Base-by-base conservation (phyloP, 2,797 vertebrate genomes). In the Amphiprion clarkii region DNA sequence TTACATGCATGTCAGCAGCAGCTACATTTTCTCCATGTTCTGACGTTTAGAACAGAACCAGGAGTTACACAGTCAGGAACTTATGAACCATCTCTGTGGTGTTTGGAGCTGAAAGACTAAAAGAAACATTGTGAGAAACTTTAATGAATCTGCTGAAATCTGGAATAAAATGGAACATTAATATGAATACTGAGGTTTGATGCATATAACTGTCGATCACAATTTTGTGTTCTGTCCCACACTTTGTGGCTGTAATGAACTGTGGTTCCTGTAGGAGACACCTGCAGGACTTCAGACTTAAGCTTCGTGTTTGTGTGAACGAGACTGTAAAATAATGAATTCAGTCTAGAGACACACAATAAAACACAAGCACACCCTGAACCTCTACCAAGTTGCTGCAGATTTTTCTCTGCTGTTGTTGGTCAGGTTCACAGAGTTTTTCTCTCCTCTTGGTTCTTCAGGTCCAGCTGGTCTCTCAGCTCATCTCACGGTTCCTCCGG, bases 281-380 rank as follows among this genome's bases (percentile, higher is more conserved):
- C 55, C 27, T 51, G 57, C 48, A 74, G 17, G 68, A 64, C 67
- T 74, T 44, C 1, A 64, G 25, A 48, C 19, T 69, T 62, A 72
- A 33, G 0, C 14, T 40, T 39, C 7, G 70, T 25, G 69, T 74
- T 79, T 69, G 76, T 78, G 62, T 85, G 73, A 84, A 78, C 80
- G 87, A 85, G 78, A 57, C 49, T 23, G 21, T 74, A 19, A 59
- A 79, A 76, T 25, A 68, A 31, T 68, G 31, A 78, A 83, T 57
- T 67, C 59, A 71, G 54, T 13, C 27, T 13, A 49, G 40, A 52
- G 60, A 60, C 54, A 60, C 48, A 57, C 66, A 70, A 55, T 49
- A 23, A 59, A 23, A 8, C 31, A 54, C 21, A 59, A 48, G 65
- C 6, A 71, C 5, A 59, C 21, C 11, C 29, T n/a, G 52, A 58